These are phyloP conservation scores for Zosterops borbonicus DNA, from an alignment of 2,113 vertebrate genomes.

Conservation along the genomic window DNA sequence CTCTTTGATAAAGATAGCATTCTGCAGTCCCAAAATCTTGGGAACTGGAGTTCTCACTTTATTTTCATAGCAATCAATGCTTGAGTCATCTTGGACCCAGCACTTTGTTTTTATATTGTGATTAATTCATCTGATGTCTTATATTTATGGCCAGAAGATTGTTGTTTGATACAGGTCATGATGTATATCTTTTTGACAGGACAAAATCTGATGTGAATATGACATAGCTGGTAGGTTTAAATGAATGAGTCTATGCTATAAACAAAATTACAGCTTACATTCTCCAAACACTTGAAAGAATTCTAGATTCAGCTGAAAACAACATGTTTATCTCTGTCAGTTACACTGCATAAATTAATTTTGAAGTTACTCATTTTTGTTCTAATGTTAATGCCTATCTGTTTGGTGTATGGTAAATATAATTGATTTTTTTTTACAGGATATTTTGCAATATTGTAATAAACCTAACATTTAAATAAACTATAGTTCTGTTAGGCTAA, in stretches of 20 bases:
- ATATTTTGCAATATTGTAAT: background rate
- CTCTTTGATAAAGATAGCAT: background rate
- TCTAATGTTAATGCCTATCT: background rate
- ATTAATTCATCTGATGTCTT: background rate
- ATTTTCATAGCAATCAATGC: background rate
- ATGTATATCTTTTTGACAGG: background rate
- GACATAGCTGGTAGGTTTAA: background rate
- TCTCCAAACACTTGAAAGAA: background rate
- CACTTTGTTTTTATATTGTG: background rate
- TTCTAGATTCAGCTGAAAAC: background rate
- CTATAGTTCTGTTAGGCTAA: background rate
- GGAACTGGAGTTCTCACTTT: background rate
- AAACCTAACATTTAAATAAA: background rate
- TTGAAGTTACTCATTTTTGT: background rate
- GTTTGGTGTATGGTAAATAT: background rate
- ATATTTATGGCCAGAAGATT: background rate
- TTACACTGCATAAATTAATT: background rate
- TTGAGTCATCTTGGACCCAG: background rate
- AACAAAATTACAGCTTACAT: background rate
- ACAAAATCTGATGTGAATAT: background rate
- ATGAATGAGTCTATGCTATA: background rate
- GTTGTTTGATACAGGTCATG: background rate
- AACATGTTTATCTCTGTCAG: background rate
- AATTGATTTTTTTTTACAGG: background rate
- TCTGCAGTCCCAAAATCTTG: background rate